phyloP scores from a whole-genome alignment of 2,797 vertebrate genomes.

The Jordanella pulchra region DNA sequence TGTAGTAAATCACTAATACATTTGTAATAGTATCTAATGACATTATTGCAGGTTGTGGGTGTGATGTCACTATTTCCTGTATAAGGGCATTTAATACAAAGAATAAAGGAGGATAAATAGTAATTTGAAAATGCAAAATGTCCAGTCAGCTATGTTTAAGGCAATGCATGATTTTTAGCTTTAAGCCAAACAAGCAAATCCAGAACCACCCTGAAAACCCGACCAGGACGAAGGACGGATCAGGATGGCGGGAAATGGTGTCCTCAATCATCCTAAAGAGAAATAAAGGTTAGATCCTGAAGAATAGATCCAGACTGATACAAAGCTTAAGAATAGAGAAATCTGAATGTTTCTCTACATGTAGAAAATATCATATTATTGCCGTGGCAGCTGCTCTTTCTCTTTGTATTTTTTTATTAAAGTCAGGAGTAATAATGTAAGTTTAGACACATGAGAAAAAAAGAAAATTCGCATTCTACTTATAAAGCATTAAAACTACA shows the following conservation, averaged over 20 bases:
- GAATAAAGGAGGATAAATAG: background rate
- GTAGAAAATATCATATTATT: background rate
- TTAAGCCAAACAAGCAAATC: conserved; percentile 5
- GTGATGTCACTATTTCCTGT: background rate
- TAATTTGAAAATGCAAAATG: background rate
- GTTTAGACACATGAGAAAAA: no score
- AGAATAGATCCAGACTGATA: conserved; percentile 1
- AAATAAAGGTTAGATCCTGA: conserved; percentile 1
- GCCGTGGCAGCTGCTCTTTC: background rate
- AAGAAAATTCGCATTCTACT: no score
- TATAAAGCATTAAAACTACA: background rate
- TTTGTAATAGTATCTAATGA: background rate
- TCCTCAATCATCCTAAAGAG: conserved; percentile 75
- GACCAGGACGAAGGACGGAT: conserved; percentile 4
- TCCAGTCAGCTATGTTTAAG: background rate
- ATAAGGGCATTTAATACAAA: conserved; percentile 2
- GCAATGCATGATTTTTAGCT: conserved; percentile 10
- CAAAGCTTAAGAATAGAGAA: background rate
- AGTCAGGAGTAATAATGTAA: background rate
- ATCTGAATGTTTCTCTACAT: background rate
- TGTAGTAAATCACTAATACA: background rate
- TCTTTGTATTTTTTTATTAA: background rate
- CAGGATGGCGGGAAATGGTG: background rate
- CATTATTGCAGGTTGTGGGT: background rate
- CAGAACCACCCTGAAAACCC: background rate